Conservation (phyloP, 2,888 invertebrate species). For the Octodonta nipae region DNA sequence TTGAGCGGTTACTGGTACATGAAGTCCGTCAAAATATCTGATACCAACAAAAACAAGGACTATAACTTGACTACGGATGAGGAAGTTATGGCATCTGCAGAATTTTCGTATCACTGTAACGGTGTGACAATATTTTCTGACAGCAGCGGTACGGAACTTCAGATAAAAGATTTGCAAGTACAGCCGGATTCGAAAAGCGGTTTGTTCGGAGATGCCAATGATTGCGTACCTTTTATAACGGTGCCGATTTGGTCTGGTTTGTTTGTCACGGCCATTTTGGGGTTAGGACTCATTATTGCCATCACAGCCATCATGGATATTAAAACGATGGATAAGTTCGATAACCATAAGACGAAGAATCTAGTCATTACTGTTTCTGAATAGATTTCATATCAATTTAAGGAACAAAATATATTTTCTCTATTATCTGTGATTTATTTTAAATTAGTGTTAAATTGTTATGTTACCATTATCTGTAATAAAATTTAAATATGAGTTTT, state of each 20-base stretch:
- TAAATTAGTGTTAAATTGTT: too few relatives aligned
- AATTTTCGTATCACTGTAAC: constrained; percentile 39
- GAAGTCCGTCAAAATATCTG: constrained; percentile 23
- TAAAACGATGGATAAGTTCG: constrained; percentile 69
- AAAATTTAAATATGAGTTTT: too few relatives aligned
- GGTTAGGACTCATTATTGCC: constrained; percentile 51
- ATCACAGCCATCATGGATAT: constrained; percentile 57
- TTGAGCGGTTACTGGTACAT: constrained; percentile 31
- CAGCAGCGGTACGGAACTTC: constrained; percentile 23
- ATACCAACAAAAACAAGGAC: constrained; percentile 14
- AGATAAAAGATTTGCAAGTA: constrained; percentile 32
- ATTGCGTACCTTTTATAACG: constrained; percentile 63
- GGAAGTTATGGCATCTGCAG: constrained; percentile 25
- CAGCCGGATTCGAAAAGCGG: constrained; percentile 32
- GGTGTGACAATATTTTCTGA: constrained; percentile 29
- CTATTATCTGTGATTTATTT: too few relatives aligned
- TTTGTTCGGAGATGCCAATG: constrained; percentile 46
- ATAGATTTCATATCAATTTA: too few relatives aligned
- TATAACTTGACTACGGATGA: constrained; percentile 23
- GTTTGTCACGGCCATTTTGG: constrained; percentile 48
- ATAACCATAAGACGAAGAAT: constrained; percentile 68
- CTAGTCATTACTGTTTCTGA: constrained; percentile 43
- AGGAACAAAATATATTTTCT: too few relatives aligned
- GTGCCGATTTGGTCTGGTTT: constrained; percentile 62
- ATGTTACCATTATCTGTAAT: too few relatives aligned